Evolutionary conservation across 2,888 invertebrate genomes (phyloP).

Genomic region (Catonia carolina): DNA sequence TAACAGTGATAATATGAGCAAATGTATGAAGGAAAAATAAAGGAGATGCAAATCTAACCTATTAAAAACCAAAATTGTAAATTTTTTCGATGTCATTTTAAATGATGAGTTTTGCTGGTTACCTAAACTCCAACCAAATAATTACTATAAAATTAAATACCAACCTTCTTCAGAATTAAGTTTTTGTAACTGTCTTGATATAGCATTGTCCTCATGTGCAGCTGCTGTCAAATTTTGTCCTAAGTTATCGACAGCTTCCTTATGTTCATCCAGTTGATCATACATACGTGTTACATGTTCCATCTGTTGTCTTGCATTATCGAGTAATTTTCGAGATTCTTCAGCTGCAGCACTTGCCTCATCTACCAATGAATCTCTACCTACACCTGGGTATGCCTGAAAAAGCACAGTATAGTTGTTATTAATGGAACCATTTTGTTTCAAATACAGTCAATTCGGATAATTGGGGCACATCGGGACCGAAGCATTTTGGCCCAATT

Average conservation of each 20-base stretch:
- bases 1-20: too few relatives aligned
- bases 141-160: not conserved
- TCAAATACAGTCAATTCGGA: not conserved
- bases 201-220: constrained; percentile 32
- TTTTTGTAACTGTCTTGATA: constrained; percentile 32
- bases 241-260: constrained; percentile 24
- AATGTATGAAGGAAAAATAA: too few relatives aligned
- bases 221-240: constrained; percentile 27
- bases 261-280: constrained; percentile 42
- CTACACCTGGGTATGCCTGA: constrained; percentile 39
- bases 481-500: too few relatives aligned
- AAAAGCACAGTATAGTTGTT: constrained; percentile 4
- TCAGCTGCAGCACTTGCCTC: constrained; percentile 38
- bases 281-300: constrained; percentile 44
- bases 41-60: too few relatives aligned
- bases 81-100: too few relatives aligned
- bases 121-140: too few relatives aligned
- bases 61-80: too few relatives aligned
- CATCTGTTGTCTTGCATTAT: constrained; percentile 41
- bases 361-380: constrained; percentile 40
- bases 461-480: not conserved
- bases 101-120: too few relatives aligned
- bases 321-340: constrained; percentile 39
- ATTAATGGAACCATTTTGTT: not conserved
- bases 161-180: constrained; percentile 30